These are phyloP conservation scores for Drosophila hamatofila DNA, from an alignment of 2,888 invertebrate species.

Conservation along the genomic window DNA sequence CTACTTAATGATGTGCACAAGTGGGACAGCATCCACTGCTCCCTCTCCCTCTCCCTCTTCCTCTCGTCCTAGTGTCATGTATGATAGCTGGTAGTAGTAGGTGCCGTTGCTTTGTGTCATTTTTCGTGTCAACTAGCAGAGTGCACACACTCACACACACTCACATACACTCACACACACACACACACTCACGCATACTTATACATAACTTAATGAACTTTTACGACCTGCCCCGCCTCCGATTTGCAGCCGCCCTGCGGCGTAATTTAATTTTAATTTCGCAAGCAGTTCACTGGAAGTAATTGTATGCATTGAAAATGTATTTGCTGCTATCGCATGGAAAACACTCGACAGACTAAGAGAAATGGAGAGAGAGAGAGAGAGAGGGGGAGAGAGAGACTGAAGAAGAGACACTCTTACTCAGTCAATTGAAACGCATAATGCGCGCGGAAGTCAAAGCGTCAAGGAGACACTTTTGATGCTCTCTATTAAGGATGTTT, in stretches of 20 bases:
- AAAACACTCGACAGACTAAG: slow-evolving; percentile 62
- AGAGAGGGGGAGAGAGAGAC: too few species aligned
- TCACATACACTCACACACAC: neutral
- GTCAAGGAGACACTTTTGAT: neutral
- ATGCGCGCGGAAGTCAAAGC: slow-evolving; percentile 16
- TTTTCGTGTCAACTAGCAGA: slow-evolving; percentile 73
- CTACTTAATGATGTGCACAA: slow-evolving; percentile 77
- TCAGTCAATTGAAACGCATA: slow-evolving; percentile 44
- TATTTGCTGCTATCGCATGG: slow-evolving; percentile 76
- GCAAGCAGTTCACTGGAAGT: slow-evolving; percentile 78
- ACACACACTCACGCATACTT: neutral
- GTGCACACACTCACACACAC: slow-evolving; percentile 12
- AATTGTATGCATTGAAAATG: slow-evolving; percentile 78
- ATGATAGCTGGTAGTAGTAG: neutral
- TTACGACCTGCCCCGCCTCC: slow-evolving; percentile 24
- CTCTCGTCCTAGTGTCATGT: neutral
- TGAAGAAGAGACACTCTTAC: neutral
- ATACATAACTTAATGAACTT: slow-evolving; percentile 75
- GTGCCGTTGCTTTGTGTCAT: slow-evolving; percentile 43
- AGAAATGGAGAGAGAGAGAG: slow-evolving; percentile 7
- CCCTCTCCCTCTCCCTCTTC: neutral
- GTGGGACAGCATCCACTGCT: slow-evolving; percentile 33
- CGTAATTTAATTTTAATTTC: slow-evolving; percentile 80
- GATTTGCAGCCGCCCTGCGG: slow-evolving; percentile 18
- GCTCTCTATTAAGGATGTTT: slow-evolving; percentile 1